Evolutionary conservation across 2,797 vertebrate genomes (phyloP), one percentile per base, ranked within the genome.

Genomic region (Orientallactaga sibirica): DNA sequence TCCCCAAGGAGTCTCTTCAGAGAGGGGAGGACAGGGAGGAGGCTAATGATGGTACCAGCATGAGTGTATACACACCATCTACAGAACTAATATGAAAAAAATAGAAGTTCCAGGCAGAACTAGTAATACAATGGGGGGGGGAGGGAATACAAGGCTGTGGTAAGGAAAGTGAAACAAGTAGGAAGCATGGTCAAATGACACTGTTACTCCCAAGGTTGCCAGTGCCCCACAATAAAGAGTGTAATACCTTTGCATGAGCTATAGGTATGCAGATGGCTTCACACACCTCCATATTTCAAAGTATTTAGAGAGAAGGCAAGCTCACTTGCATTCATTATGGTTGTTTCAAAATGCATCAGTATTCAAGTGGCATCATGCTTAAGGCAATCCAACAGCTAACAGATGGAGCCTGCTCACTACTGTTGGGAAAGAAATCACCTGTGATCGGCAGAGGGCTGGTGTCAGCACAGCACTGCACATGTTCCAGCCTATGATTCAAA

Each of bases 281-380:
- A 2, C 73, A 7, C 15, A 25, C 33, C 10, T 78, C 48, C 48
- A 2, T 0, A 48, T 48, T 48, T 48, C 78, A 41, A 95, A 88
- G 41, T 52, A 52, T 67, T 64, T 66, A 73, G 73, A 62, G 90
- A 80, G 43, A 79, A 95, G 68, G 41, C 41, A 82, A 73, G 48
- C 29, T 82, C 74, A 91, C 61, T 75, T 79, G 15, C 11, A 15
- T 25, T 86, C 22, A 7, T 62, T 67, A 5, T 41, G 29, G 25
- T 90, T 41, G 25, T 82, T 67, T 92, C n/a, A 81, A 71, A 78
- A 33, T 37, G 27, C 37, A 73, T 85, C 48, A 68, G 1, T 75
- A 92, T 91, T 92, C 94, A 91, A 48, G 37, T 33, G 81, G 76
- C 67, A 27, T 43, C 80, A 61, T 33, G 71, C 91, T 92, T 84